These are phyloP conservation scores for Hecatera dysodea DNA, from an alignment of 2,888 invertebrate species.

Conservation along the genomic window DNA sequence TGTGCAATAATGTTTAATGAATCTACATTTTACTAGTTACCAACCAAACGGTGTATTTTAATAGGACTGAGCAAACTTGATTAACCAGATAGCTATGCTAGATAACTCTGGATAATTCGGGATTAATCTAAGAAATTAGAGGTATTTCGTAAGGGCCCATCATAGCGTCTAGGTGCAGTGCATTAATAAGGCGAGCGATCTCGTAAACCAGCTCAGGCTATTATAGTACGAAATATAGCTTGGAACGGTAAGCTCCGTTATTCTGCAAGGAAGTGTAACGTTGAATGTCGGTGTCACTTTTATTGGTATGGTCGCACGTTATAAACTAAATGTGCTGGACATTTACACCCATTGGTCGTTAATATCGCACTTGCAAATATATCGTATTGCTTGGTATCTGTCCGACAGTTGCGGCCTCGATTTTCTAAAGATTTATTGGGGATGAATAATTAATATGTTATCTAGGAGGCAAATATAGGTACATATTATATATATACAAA, in stretches of 20 bases:
- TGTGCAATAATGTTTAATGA: constrained; percentile 3
- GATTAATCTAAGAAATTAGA: constrained; percentile 30
- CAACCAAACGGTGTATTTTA: constrained; percentile 30
- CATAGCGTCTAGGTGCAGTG: constrained; percentile 26
- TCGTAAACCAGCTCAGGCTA: constrained; percentile 55
- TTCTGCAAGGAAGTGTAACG: constrained; percentile 72
- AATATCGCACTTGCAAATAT: background rate
- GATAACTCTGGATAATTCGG: constrained; percentile 31
- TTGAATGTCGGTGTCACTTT: constrained; percentile 68
- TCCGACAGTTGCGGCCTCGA: background rate
- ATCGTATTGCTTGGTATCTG: constrained; percentile 1
- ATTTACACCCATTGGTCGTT: constrained; percentile 32
- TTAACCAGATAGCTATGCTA: constrained; percentile 19
- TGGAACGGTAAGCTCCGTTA: constrained; percentile 83
- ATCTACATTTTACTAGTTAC: background rate
- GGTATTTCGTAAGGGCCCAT: constrained; percentile 37
- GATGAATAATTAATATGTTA: too few species aligned
- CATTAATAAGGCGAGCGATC: constrained; percentile 43
- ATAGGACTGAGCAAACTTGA: constrained; percentile 18
- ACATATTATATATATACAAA: too few species aligned
- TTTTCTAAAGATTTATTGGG: constrained; percentile 11
- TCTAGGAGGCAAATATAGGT: too few species aligned
- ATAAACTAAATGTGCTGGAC: constrained; percentile 28
- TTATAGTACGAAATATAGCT: constrained; percentile 76
- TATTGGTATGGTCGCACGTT: constrained; percentile 30